These are phyloP conservation scores for Ifrita kowaldi DNA, from an alignment of 2,113 vertebrate species.

Conservation along the genomic window DNA sequence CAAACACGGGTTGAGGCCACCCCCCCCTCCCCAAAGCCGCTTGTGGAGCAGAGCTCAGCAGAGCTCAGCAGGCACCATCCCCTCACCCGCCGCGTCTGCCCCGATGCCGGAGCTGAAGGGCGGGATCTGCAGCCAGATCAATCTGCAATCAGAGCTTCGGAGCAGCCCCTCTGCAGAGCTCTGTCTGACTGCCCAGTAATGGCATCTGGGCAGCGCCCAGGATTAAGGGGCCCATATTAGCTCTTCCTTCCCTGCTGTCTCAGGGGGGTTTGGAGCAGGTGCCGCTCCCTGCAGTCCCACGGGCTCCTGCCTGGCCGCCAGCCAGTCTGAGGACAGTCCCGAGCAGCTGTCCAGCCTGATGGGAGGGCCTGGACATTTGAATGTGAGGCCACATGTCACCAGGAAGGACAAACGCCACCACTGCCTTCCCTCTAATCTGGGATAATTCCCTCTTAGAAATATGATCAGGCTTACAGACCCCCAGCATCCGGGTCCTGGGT, in stretches of 20 bases:
- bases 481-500: background rate
- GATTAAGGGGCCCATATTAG: background rate
- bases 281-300: background rate
- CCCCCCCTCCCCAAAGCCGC: background rate
- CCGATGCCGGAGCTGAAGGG: accelerated
- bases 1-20: background rate
- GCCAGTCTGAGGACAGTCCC: slow-evolving; percentile 63
- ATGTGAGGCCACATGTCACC: slow-evolving; percentile 30
- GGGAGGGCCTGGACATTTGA: slow-evolving; percentile 30
- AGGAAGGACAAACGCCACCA: slow-evolving; percentile 61
- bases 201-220: slow-evolving; percentile 39
- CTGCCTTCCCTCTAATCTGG: slow-evolving; percentile 18
- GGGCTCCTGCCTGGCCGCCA: slow-evolving; percentile 70
- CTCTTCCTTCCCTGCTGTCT: background rate
- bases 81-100: accelerated
- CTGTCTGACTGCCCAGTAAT: background rate
- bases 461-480: background rate
- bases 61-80: background rate
- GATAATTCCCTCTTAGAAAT: slow-evolving; percentile 57
- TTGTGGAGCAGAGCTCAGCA: background rate
- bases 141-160: background rate
- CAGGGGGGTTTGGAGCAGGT: slow-evolving; percentile 47
- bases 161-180: background rate
- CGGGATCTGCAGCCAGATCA: background rate
- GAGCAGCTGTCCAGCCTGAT: slow-evolving; percentile 61